A percentile compares a stretch with the other conserved stretches of the same genome.
phyloP scores from a whole-genome alignment of 2,113 vertebrate genomes.

The Halcyon senegalensis region DNA sequence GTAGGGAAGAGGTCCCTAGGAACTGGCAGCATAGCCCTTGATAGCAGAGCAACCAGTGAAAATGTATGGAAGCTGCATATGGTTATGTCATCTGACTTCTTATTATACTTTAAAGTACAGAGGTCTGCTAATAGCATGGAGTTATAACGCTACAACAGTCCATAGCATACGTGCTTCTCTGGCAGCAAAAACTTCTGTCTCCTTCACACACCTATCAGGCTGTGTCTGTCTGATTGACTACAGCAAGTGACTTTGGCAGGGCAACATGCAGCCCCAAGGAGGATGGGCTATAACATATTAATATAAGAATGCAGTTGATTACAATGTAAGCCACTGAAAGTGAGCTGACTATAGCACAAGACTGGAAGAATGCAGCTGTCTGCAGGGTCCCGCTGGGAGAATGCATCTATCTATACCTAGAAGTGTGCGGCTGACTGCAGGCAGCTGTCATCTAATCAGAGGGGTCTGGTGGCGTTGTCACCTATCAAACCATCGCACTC shows the following conservation, averaged over 20 bases:
- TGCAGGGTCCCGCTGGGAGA: constrained; percentile 4
- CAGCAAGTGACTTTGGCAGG: constrained; percentile 48
- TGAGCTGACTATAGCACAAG: constrained; percentile 49
- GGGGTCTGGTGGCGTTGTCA: not conserved
- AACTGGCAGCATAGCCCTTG: not conserved
- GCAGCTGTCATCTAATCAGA: constrained; percentile 23
- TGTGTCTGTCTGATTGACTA: constrained; percentile 43
- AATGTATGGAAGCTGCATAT: not conserved
- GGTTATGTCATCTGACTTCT: not conserved
- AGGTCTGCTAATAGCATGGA: not conserved
- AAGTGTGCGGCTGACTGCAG: not conserved
- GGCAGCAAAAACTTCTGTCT: not conserved
- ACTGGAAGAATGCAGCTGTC: constrained; percentile 51
- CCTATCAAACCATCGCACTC: not conserved
- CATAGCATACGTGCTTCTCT: not conserved
- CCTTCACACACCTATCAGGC: constrained; percentile 1
- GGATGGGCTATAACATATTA: constrained; percentile 29
- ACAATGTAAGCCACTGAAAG: constrained; percentile 18
- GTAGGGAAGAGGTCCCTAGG: not conserved
- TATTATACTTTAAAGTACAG: constrained; percentile 24
- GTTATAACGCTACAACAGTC: not conserved
- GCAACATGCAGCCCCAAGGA: not conserved
- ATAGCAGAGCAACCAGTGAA: not conserved
- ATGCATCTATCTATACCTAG: constrained; percentile 61
- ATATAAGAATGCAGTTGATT: constrained; percentile 53